These are phyloP conservation scores for Drosophila pallidifrons DNA, from an alignment of 1,140 invertebrate genomes.

Conservation along the genomic window DNA sequence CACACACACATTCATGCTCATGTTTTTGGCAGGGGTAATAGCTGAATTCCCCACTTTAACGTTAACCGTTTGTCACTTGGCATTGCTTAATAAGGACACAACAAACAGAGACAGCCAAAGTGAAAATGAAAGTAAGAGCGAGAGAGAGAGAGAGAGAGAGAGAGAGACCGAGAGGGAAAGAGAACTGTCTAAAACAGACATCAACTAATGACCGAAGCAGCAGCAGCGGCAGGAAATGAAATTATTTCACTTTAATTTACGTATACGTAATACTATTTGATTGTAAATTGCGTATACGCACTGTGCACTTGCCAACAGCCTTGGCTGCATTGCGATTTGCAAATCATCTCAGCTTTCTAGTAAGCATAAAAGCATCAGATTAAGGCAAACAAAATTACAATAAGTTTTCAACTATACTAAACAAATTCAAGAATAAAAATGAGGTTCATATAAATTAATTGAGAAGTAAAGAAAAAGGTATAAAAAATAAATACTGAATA, in stretches of 20 bases:
- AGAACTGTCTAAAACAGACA: constrained; percentile 6
- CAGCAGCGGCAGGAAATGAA: background rate
- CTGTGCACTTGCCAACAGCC: background rate
- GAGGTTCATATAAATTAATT: too few species aligned
- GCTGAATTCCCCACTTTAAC: constrained; percentile 27
- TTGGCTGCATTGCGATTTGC: too few species aligned
- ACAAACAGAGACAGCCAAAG: background rate
- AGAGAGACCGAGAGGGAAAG: too few species aligned
- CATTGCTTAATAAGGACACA: constrained; percentile 49
- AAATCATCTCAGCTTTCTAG: too few species aligned
- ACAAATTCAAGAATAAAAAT: too few species aligned
- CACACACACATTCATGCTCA: background rate
- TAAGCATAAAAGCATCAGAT: too few species aligned
- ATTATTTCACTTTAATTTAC: constrained; percentile 30
- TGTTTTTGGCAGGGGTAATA: constrained; percentile 20
- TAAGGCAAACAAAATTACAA: too few species aligned
- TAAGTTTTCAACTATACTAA: too few species aligned
- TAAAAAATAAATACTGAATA: too few species aligned
- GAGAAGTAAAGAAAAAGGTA: too few species aligned
- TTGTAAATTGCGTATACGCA: constrained; percentile 37
- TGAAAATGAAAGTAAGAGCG: too few species aligned
- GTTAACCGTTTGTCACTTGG: constrained; percentile 44
- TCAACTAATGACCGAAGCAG: constrained; percentile 21
- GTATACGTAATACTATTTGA: constrained; percentile 26
- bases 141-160: too few species aligned